Conservation (phyloP, 53 echinoderm and acorn worm genomes). For the Hippasteria phrygiana region DNA sequence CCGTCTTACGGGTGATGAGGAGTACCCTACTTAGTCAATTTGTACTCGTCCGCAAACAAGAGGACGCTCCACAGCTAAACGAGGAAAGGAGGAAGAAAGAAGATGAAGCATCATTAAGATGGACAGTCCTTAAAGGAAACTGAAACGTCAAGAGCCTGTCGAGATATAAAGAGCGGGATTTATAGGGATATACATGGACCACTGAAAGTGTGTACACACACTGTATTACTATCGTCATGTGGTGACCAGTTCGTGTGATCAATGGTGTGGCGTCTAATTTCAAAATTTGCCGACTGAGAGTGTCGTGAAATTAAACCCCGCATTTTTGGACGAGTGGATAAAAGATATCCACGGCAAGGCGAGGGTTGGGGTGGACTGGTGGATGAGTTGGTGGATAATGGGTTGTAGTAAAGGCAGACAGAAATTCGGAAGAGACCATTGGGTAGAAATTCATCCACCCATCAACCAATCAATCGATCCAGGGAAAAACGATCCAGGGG, state of each 20-base stretch:
- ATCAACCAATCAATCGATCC: too few species aligned
- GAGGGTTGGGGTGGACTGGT: background rate
- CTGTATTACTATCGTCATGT: background rate
- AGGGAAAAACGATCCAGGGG: too few species aligned
- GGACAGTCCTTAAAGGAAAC: slow-evolving; percentile 58
- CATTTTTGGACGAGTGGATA: background rate
- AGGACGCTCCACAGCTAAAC: slow-evolving; percentile 43
- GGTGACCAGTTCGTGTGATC: slow-evolving; percentile 18
- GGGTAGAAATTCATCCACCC: too few species aligned
- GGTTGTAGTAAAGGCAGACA: background rate
- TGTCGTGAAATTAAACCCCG: background rate
- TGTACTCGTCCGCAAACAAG: slow-evolving; percentile 64
- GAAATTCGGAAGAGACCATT: too few species aligned
- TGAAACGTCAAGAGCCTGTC: background rate
- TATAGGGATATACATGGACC: background rate
- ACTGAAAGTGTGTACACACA: background rate
- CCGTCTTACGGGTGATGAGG: slow-evolving; percentile 16
- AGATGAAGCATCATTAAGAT: slow-evolving; percentile 49
- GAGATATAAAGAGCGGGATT: background rate
- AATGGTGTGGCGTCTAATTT: background rate
- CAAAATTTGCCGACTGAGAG: background rate
- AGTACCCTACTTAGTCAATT: slow-evolving; percentile 68
- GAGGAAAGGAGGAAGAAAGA: slow-evolving; percentile 5
- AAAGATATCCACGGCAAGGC: background rate
- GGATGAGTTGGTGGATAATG: background rate